Conservation (phyloP, 2,888 invertebrate species). For the Calameuta idolon region DNA sequence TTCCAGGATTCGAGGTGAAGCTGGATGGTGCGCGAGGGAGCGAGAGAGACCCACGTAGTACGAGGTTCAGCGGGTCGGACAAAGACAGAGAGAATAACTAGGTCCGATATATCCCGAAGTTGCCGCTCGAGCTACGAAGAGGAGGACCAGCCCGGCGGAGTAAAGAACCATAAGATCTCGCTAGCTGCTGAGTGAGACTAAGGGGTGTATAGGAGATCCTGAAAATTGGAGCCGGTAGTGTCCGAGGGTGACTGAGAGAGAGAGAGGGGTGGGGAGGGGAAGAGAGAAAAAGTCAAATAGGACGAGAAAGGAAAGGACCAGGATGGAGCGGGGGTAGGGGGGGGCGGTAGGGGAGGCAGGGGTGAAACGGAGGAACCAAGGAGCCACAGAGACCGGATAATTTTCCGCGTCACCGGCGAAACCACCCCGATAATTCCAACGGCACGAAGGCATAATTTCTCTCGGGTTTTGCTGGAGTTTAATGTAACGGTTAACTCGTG, state of each 20-base stretch:
- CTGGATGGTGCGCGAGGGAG: neutral
- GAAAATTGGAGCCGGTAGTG: no score
- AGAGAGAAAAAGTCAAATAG: no score
- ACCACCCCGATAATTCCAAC: constrained; percentile 7
- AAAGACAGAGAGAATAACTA: constrained; percentile 10
- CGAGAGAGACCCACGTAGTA: neutral
- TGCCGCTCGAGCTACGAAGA: neutral
- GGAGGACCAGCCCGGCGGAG: constrained; percentile 14
- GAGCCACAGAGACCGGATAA: neutral
- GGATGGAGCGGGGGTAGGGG: no score
- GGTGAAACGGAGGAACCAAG: no score
- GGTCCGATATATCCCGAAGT: constrained; percentile 1
- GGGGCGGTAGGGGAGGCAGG: no score
- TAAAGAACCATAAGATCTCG: constrained; percentile 20
- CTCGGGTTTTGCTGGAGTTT: constrained; percentile 36
- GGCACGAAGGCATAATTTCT: constrained; percentile 9
- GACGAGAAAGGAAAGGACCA: no score
- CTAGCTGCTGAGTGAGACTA: no score
- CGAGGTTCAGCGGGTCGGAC: no score
- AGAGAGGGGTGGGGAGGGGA: no score
- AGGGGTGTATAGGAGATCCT: no score
- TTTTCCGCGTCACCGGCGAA: constrained; percentile 7
- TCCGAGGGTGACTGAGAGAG: no score
- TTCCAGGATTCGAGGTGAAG: no score
- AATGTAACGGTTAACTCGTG: constrained; percentile 55